A percentile compares a stretch with the other conserved stretches of the same genome.
phyloP scores from a whole-genome alignment of 2,797 vertebrate genomes.

The Siniperca scherzeri region DNA sequence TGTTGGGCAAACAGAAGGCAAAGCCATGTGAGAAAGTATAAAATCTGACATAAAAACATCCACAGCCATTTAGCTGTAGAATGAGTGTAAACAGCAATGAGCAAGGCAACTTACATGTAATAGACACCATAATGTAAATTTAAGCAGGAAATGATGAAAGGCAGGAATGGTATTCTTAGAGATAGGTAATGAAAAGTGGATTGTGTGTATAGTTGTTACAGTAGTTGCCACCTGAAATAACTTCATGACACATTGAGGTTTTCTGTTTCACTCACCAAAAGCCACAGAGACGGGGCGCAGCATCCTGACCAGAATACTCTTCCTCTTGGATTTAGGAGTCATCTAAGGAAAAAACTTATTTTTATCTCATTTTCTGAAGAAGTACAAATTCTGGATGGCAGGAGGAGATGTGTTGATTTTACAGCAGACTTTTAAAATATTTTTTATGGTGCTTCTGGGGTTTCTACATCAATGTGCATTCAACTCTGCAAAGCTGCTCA shows the following conservation, averaged over 20 bases:
- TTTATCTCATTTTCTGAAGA: background rate
- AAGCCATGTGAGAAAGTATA: background rate
- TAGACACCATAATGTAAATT: background rate
- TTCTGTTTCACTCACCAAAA: conserved; percentile 88
- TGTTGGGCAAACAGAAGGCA: conserved; percentile 67
- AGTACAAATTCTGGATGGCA: background rate
- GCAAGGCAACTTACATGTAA: background rate
- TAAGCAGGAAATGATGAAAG: background rate
- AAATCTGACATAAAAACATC: too few species aligned
- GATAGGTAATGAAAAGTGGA: background rate
- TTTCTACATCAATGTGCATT: background rate
- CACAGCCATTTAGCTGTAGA: too few species aligned
- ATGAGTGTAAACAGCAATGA: too few species aligned
- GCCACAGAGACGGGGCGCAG: conserved; percentile 95
- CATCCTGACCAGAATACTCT: conserved; percentile 97
- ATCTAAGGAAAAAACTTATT: conserved; percentile 81
- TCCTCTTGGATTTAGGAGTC: conserved; percentile 95
- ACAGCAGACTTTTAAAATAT: background rate
- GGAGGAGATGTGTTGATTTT: background rate
- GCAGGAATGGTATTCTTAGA: background rate
- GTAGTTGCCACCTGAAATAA: background rate
- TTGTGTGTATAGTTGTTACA: background rate
- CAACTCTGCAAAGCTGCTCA: background rate
- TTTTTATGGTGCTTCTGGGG: background rate
- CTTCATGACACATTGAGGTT: background rate